phyloP scores from a whole-genome alignment of 2,888 invertebrate species.

The Incurvaria masculella region DNA sequence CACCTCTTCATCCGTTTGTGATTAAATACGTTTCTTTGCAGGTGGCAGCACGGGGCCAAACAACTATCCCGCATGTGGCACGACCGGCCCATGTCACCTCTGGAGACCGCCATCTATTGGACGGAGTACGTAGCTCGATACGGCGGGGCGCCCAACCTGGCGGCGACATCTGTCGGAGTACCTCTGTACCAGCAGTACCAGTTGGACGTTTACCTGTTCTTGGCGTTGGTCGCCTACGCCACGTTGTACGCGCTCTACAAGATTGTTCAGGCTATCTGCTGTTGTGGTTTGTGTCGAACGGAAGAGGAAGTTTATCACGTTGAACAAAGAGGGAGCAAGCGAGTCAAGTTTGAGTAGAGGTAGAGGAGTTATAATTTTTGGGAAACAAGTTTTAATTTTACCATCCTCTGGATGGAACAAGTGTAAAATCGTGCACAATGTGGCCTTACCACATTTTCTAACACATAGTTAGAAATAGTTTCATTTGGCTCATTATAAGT shows the following conservation, averaged over 20 bases:
- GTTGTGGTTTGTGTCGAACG: constrained; percentile 28
- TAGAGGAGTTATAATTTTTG: too few relatives aligned
- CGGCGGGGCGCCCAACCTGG: constrained; percentile 39
- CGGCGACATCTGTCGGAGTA: constrained; percentile 30
- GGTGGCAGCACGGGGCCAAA: constrained; percentile 38
- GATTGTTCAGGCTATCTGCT: constrained; percentile 33
- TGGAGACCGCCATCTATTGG: constrained; percentile 57
- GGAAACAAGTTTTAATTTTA: too few relatives aligned
- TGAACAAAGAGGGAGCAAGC: constrained; percentile 33
- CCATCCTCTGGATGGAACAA: too few relatives aligned
- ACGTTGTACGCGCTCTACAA: constrained; percentile 31
- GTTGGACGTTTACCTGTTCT: constrained; percentile 39
- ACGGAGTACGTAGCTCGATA: constrained; percentile 54
- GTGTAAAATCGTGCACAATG: too few relatives aligned
- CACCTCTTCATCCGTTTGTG: too few relatives aligned
- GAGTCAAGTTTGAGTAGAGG: constrained; percentile 40
- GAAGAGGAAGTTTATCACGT: constrained; percentile 18
- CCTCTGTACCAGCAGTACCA: constrained; percentile 42
- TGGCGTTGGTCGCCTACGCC: constrained; percentile 34
- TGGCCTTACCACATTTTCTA: too few relatives aligned
- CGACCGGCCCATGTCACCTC: constrained; percentile 48
- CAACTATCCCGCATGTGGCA: constrained; percentile 50
- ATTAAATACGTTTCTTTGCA: too few relatives aligned
- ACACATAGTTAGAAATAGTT: too few relatives aligned
- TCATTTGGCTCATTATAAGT: too few relatives aligned